Percentiles rank a stretch among this genome's conserved stretches.
phyloP scores from a whole-genome alignment of 1,140 invertebrate genomes.

The Amphibalanus amphitrite region DNA sequence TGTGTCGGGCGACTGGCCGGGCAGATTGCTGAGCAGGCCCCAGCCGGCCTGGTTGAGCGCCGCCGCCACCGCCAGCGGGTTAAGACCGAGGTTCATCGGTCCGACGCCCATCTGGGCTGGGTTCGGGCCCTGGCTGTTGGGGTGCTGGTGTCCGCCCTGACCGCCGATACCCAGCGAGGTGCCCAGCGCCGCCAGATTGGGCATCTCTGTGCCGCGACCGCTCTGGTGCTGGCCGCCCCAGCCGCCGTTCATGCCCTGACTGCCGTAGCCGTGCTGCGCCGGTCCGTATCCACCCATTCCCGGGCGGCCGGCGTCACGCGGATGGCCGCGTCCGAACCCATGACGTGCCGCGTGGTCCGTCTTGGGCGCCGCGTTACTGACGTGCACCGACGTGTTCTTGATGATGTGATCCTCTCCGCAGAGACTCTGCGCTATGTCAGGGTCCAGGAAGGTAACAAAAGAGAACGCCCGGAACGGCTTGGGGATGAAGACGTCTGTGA shows the following conservation, averaged over 20 bases:
- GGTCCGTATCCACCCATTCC: slow-evolving; percentile 13
- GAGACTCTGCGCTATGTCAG: slow-evolving; percentile 76
- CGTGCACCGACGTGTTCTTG: slow-evolving; percentile 85
- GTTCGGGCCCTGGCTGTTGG: slow-evolving; percentile 28
- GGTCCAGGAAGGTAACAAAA: slow-evolving; percentile 89
- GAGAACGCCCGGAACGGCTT: slow-evolving; percentile 88
- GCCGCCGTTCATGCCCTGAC: slow-evolving; percentile 17
- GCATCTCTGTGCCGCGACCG: slow-evolving; percentile 43
- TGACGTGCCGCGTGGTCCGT: slow-evolving; percentile 30
- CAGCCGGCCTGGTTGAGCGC: slow-evolving; percentile 54
- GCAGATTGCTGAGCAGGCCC: slow-evolving; percentile 47
- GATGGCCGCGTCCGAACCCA: slow-evolving; percentile 14
- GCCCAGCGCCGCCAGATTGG: slow-evolving; percentile 39
- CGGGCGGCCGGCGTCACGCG: slow-evolving; percentile 16
- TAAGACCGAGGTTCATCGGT: slow-evolving; percentile 44
- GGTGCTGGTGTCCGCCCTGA: slow-evolving; percentile 38
- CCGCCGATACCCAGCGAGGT: slow-evolving; percentile 29
- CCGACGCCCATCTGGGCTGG: slow-evolving; percentile 42
- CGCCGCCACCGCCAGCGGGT: slow-evolving; percentile 53
- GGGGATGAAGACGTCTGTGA: slow-evolving; percentile 90
- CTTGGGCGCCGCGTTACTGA: slow-evolving; percentile 87
- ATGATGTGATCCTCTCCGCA: slow-evolving; percentile 97
- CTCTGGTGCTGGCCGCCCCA: slow-evolving; percentile 12
- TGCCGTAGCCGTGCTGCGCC: slow-evolving; percentile 33
- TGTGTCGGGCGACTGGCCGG: not conserved